phyloP scores from a whole-genome alignment of 1,140 invertebrate genomes.

The Heliconius hermathena region DNA sequence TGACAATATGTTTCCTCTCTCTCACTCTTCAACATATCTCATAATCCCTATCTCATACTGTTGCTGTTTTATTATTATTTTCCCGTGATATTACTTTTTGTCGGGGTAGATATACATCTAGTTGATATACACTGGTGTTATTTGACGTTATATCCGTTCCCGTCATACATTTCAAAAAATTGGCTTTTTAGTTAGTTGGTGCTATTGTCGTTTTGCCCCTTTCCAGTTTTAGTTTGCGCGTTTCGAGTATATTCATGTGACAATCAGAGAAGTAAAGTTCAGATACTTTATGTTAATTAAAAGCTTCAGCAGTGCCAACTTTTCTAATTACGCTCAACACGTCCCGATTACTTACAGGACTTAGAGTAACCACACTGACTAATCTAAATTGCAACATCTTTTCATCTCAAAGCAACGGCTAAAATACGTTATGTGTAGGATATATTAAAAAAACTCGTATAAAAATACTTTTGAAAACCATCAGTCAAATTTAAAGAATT shows the following conservation, averaged over 20 bases:
- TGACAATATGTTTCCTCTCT: conserved; percentile 57
- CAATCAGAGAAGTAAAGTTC: conserved; percentile 49
- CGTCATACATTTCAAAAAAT: conserved; percentile 67
- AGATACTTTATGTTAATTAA: conserved; percentile 62
- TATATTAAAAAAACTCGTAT: neutral
- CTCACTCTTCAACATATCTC: conserved; percentile 46
- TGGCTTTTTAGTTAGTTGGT: conserved; percentile 61
- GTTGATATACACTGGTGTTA: conserved; percentile 62
- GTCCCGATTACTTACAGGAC: neutral
- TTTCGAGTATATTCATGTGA: conserved; percentile 43
- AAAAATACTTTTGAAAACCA: neutral
- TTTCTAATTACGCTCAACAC: conserved; percentile 29
- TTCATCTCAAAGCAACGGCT: neutral
- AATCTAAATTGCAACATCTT: neutral
- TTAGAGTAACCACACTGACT: neutral
- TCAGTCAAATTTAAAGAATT: neutral
- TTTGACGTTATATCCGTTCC: conserved; percentile 65
- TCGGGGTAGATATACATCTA: conserved; percentile 63
- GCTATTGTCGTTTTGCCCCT: conserved; percentile 58
- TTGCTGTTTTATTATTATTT: conserved; percentile 60
- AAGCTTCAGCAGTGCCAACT: conserved; percentile 32
- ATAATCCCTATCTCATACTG: conserved; percentile 40
- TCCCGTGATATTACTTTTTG: conserved; percentile 64
- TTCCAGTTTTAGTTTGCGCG: conserved; percentile 50
- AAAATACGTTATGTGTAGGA: neutral